Percentiles rank a stretch among this genome's conserved stretches.
phyloP scores from a whole-genome alignment of 2,113 vertebrate species.

The Ginglymostoma cirratum region DNA sequence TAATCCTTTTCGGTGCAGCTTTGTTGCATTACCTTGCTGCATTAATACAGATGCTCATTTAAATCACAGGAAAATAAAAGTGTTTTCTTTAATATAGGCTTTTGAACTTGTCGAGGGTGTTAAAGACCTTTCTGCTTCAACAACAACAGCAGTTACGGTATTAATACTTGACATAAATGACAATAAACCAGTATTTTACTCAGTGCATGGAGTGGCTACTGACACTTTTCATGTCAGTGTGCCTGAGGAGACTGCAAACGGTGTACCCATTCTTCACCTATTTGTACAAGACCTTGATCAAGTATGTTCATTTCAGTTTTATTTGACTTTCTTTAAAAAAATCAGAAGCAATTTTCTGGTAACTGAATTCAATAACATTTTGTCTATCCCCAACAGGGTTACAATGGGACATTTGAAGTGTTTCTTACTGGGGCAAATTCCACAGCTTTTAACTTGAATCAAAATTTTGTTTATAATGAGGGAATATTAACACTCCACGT shows the following conservation, averaged over 20 bases:
- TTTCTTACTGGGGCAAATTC: conserved; percentile 11
- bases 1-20: background rate
- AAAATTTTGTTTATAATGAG: conserved; percentile 11
- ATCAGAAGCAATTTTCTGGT: background rate
- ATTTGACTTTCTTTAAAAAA: background rate
- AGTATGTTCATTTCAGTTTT: background rate
- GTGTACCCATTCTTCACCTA: conserved; percentile 9
- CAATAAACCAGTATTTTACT: conserved; percentile 19
- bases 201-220: background rate
- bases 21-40: background rate
- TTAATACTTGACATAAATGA: conserved; percentile 32
- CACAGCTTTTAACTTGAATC: conserved; percentile 23
- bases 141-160: background rate
- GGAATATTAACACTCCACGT: background rate
- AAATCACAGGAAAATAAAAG: background rate
- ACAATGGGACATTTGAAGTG: conserved; percentile 32
- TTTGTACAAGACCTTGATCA: conserved; percentile 24
- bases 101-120: background rate
- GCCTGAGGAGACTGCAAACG: background rate
- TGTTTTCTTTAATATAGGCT: background rate
- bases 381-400: background rate
- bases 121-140: background rate
- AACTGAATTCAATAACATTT: background rate
- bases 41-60: background rate
- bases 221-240: background rate